A percentile compares a stretch with the other conserved stretches of the same genome.
phyloP scores from a whole-genome alignment of 2,113 vertebrate genomes.

The Malaclemys terrapin region DNA sequence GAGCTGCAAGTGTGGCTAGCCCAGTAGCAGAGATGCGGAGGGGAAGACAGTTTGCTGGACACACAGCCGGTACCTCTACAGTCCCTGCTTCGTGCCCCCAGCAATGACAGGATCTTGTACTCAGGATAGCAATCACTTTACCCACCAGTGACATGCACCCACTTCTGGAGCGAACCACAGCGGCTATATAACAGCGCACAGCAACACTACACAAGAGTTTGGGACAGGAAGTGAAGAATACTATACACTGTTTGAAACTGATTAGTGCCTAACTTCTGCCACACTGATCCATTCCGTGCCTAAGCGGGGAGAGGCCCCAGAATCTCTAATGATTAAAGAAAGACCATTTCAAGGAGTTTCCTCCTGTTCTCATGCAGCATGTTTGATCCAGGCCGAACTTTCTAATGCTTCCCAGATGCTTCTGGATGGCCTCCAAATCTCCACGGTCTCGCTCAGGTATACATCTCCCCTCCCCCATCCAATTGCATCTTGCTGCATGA shows the following conservation, averaged over 20 bases:
- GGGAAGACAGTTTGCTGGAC: background rate
- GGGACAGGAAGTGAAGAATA: background rate
- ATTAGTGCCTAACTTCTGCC: background rate
- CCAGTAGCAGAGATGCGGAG: too few relatives aligned
- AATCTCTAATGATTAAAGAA: background rate
- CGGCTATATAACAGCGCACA: background rate
- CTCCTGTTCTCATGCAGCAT: background rate
- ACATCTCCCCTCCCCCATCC: background rate
- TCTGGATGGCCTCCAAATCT: background rate
- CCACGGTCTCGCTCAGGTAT: background rate
- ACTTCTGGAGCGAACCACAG: background rate
- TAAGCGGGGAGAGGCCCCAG: background rate
- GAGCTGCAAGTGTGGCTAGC: background rate
- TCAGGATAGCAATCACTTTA: background rate
- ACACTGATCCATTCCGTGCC: rapidly evolving
- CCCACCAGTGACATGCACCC: background rate
- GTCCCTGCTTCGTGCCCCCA: background rate
- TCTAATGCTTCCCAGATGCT: background rate
- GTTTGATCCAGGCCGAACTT: rapidly evolving
- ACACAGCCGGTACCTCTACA: background rate
- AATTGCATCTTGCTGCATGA: background rate
- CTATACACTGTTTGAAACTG: background rate
- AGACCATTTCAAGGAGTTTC: background rate
- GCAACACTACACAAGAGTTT: background rate
- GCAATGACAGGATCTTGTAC: background rate